Evolutionary conservation across 2,888 invertebrate species (phyloP), one percentile per base, ranked within the genome.

Genomic region (Pseudococcus viburni): DNA sequence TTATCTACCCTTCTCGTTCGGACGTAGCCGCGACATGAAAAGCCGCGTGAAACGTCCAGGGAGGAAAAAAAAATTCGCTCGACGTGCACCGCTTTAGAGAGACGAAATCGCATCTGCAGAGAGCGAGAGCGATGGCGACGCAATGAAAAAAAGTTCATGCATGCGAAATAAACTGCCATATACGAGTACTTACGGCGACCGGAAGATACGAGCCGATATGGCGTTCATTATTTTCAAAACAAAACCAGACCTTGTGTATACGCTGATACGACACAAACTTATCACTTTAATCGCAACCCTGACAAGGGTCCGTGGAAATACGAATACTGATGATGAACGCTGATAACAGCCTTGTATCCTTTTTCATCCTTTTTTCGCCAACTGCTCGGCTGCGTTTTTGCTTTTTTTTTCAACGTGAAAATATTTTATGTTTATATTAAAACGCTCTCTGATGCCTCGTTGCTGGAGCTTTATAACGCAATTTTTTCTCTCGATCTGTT

Each of bases 141-240:
- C 59, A 42, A 80, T 26, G 33, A 80, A 80, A 80, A 80, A 80
- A 42, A 80, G 42, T 80, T 80, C 80, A 80, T 80, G 80, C 80
- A 80, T 80, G 80, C 80, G 80, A 80, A 80, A 80, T 80, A 80
- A 80, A 26, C 73, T 39, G 33, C 4, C 3, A 7, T 39, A 73
- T 73, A 26, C 12, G 73, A 80, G 42, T 42, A 42, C 42, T 42
- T 80, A 39, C 17, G 42, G 80, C n/a, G 15, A 80, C 80, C 42
- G 80, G 42, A 80, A 80, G 80, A 80, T 80, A 42, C 80, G 80
- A 80, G 80, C 80, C 80, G 80, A 80, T 80, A 80, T 80, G 80
- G 42, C 42, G 80, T 80, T 80, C 42, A 42, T 80, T 80, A 80
- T 80, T 80, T 80, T 42, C n/a, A 42, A 80, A 80, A 80, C 80